phyloP scores from a whole-genome alignment of 2,888 invertebrate genomes.

The Xylota sylvarum region DNA sequence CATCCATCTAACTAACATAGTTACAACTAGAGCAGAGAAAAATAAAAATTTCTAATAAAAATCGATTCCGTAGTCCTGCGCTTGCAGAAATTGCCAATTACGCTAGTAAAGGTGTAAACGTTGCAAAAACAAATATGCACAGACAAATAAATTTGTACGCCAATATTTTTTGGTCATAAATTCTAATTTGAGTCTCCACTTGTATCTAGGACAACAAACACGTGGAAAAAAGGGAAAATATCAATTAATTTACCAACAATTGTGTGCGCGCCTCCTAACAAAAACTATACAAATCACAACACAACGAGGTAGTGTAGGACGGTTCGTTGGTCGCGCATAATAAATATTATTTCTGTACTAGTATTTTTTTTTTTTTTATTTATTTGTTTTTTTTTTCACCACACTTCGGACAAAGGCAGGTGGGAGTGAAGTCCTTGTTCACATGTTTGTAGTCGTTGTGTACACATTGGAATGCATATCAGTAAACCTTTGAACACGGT shows the following conservation, averaged over 20 bases:
- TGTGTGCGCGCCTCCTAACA: conserved; percentile 30
- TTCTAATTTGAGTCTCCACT: conserved; percentile 53
- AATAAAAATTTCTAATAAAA: conserved; percentile 3
- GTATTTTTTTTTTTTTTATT: conserved; percentile 15
- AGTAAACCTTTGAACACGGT: conserved; percentile 41
- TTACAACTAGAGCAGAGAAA: background rate
- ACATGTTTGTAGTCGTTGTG: conserved; percentile 23
- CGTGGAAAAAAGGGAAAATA: conserved; percentile 24
- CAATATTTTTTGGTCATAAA: conserved; percentile 35
- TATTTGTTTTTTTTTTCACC: conserved; percentile 1
- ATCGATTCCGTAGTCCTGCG: background rate
- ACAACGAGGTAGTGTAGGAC: conserved; percentile 16
- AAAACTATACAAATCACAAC: conserved; percentile 56
- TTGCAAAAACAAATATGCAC: conserved; percentile 9
- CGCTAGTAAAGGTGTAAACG: conserved; percentile 33
- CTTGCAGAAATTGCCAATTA: conserved; percentile 52
- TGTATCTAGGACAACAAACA: background rate
- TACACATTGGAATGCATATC: conserved; percentile 39
- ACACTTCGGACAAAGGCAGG: conserved; percentile 24
- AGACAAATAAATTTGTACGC: conserved; percentile 40
- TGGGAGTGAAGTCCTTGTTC: background rate
- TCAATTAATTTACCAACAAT: conserved; percentile 61
- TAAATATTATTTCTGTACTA: conserved; percentile 63
- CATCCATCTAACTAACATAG: conserved; percentile 22
- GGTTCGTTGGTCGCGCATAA: conserved; percentile 47